Base-by-base conservation (phyloP, 2,888 invertebrate genomes). In the Drosophila siamana region DNA sequence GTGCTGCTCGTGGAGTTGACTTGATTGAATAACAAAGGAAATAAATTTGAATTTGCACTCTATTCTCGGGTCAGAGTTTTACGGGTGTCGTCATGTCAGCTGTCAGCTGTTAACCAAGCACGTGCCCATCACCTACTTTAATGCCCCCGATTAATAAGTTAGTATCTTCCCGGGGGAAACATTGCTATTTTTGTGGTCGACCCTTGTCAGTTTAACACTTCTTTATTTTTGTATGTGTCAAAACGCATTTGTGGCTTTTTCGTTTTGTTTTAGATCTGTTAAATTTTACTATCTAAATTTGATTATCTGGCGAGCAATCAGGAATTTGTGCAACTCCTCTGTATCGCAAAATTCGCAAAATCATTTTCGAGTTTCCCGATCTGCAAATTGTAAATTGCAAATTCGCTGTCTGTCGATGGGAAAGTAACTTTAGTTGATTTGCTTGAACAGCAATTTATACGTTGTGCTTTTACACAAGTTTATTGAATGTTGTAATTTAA, bases 161-260 rank as follows among this genome's bases (percentile, higher is more conserved):
- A 43, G n/a, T 15, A 4, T 30, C n/a, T 2, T 3, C 38, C 22
- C 33, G 2, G 7, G 56, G 30, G 63, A 13, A 33, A 19, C 15
- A 19, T 22, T 26, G 5, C 7, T n/a, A 16, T 16, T 22, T 56
- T 16, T 57, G 61, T 16, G 54, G 69, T 19, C 13, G 19, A 74
- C 77, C 74, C 74, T 52, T 71, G 56, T 74, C 71, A 62, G 2
- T 28, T 11, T n/a, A 47, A 6, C 54, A 51, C n/a, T 61, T 59
- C 54, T 22, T 24, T 6, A 55, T 41, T 22, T 59, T 41, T n/a
- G n/a, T n/a, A 40, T 16, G 24, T 66, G 65, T 66, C 51, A 54
- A 55, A 60, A 52, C 4, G 22, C 19, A 59, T 44, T 68, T 15
- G 6, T 8, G 8, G 9, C 38, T 40, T 36, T 11, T 30, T 41